phyloP scores from a whole-genome alignment of 1,140 invertebrate species.

The Stegodyphus mimosarum region DNA sequence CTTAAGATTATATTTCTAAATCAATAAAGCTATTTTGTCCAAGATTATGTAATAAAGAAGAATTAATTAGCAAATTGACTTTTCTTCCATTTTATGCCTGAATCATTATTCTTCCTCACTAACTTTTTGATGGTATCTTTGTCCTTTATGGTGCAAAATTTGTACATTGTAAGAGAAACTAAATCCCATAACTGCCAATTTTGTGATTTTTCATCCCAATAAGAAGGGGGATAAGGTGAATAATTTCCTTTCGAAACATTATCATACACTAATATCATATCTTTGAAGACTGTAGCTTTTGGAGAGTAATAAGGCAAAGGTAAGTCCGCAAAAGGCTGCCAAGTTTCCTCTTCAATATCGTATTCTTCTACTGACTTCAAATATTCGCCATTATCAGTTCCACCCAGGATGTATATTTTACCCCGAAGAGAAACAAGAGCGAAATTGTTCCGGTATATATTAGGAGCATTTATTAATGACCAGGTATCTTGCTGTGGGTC shows the following conservation, averaged over 20 bases:
- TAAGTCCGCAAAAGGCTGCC: not conserved
- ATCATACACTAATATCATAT: not conserved
- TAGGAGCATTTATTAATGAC: not conserved
- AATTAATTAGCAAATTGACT: not conserved
- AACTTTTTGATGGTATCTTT: not conserved
- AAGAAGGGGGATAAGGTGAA: not conserved
- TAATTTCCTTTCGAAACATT: not conserved
- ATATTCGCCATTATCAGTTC: not conserved
- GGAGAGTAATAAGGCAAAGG: not conserved
- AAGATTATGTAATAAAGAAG: too few relatives aligned
- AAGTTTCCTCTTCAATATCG: not conserved
- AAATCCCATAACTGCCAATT: not conserved
- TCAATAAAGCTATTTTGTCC: too few relatives aligned
- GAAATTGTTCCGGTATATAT: not conserved
- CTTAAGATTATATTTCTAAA: too few relatives aligned
- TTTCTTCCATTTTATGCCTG: not conserved
- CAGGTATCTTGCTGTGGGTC: not conserved
- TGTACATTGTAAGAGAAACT: not conserved
- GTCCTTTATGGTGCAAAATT: conserved; percentile 1
- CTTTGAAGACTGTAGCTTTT: not conserved
- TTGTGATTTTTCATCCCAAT: not conserved
- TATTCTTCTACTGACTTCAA: not conserved
- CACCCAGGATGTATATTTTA: not conserved
- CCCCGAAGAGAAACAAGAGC: not conserved
- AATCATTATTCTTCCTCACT: not conserved